A percentile compares a stretch with the other conserved stretches of the same genome.
These are phyloP conservation scores for Papilio xuthus DNA, from an alignment of 1,140 invertebrate genomes.

Conservation along the genomic window DNA sequence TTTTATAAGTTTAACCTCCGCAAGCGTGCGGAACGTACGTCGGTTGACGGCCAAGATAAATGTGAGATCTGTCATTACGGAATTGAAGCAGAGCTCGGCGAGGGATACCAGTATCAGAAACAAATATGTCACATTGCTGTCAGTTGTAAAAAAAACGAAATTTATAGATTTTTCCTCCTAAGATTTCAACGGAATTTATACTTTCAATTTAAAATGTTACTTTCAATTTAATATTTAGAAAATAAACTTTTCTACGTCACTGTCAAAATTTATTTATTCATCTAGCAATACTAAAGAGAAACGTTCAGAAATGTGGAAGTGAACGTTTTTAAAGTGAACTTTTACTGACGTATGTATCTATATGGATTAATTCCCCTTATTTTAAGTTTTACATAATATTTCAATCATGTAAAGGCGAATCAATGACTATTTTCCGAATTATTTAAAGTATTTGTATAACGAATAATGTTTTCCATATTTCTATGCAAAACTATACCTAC, in stretches of 20 bases:
- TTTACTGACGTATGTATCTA: too few relatives aligned
- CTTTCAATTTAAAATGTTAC: background rate
- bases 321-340: background rate
- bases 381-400: background rate
- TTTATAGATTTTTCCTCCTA: background rate
- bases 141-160: background rate
- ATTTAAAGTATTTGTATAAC: too few relatives aligned
- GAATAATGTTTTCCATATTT: too few relatives aligned
- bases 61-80: slow-evolving; percentile 25
- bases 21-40: background rate
- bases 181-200: background rate
- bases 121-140: background rate
- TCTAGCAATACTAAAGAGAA: background rate
- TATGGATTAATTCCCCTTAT: background rate
- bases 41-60: slow-evolving; percentile 21
- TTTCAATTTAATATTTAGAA: background rate
- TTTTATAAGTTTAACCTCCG: slow-evolving; percentile 32
- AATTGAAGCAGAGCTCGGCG: background rate
- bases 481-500: too few relatives aligned
- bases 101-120: slow-evolving; percentile 13
- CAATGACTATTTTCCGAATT: too few relatives aligned
- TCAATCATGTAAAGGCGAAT: too few relatives aligned
- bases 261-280: background rate
- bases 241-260: background rate
- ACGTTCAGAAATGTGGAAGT: background rate